Percentiles rank a stretch among this genome's conserved stretches.
These are phyloP conservation scores for Epinephelus fuscoguttatus DNA, from an alignment of 2,113 vertebrate species.

Conservation along the genomic window DNA sequence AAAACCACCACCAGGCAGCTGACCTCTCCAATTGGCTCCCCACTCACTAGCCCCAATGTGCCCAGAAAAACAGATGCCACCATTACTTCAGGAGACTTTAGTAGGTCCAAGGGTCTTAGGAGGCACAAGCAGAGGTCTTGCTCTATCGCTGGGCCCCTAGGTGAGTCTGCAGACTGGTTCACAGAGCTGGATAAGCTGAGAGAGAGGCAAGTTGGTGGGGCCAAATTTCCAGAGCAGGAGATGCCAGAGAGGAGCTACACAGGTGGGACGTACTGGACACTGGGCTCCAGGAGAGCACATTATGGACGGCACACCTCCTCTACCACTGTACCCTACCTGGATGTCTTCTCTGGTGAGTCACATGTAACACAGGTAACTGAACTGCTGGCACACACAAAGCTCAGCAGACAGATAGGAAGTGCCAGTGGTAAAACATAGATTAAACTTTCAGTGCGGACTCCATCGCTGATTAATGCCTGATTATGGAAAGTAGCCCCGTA, in stretches of 20 bases:
- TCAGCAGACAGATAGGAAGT: neutral
- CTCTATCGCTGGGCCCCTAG: constrained; percentile 85
- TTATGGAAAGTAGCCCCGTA: neutral
- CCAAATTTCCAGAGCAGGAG: constrained; percentile 74
- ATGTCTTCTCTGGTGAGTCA: constrained; percentile 95
- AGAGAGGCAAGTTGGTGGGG: constrained; percentile 66
- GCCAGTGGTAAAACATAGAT: neutral
- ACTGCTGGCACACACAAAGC: neutral
- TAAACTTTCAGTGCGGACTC: neutral
- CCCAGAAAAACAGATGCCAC: constrained; percentile 81
- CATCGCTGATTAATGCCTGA: neutral
- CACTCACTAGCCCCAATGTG: constrained; percentile 87
- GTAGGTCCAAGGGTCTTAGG: constrained; percentile 61
- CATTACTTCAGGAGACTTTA: constrained; percentile 26
- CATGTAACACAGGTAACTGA: neutral
- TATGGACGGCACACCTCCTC: constrained; percentile 80
- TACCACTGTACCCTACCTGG: constrained; percentile 83
- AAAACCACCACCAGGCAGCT: constrained; percentile 97
- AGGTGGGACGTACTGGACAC: constrained; percentile 76
- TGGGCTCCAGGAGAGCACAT: constrained; percentile 80
- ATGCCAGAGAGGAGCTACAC: constrained; percentile 68
- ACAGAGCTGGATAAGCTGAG: constrained; percentile 78
- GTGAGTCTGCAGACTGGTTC: constrained; percentile 89
- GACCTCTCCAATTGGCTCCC: constrained; percentile 90
- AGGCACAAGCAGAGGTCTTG: constrained; percentile 86